Conservation (phyloP, 2,888 invertebrate genomes). For the Mactromeris polynyma region DNA sequence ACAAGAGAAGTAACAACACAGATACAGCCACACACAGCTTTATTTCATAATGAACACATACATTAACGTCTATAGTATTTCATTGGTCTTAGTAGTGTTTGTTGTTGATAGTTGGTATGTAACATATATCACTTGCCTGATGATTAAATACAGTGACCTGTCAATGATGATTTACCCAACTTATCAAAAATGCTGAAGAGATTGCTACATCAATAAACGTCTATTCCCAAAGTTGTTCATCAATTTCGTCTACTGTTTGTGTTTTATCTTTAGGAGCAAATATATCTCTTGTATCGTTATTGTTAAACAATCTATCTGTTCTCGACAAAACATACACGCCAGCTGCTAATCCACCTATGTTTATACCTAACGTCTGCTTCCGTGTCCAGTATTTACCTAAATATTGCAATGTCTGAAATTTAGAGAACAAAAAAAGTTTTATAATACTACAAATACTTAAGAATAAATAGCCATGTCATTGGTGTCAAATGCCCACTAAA, state of each 20-base stretch:
- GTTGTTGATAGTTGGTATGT: neutral
- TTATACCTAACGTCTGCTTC: conserved; percentile 74
- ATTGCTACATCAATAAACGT: neutral
- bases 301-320: conserved; percentile 51
- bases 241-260: neutral
- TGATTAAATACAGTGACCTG: neutral
- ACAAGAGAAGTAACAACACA: too few relatives aligned
- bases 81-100: neutral
- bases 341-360: conserved; percentile 81
- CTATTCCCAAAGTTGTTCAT: neutral
- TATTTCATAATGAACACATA: neutral
- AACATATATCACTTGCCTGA: neutral
- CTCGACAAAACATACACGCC: conserved; percentile 78
- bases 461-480: too few relatives aligned
- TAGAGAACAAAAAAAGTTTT: neutral
- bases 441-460: too few relatives aligned
- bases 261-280: conserved; percentile 17
- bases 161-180: neutral
- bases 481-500: too few relatives aligned
- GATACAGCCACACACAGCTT: neutral
- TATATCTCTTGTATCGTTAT: conserved; percentile 9
- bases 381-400: conserved; percentile 76
- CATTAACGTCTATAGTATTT: neutral
- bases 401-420: conserved; percentile 69
- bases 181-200: neutral